Evolutionary conservation across 2,797 vertebrate genomes (phyloP), one percentile per base, ranked within the genome.

Genomic region (Zenarchopterus dispar): DNA sequence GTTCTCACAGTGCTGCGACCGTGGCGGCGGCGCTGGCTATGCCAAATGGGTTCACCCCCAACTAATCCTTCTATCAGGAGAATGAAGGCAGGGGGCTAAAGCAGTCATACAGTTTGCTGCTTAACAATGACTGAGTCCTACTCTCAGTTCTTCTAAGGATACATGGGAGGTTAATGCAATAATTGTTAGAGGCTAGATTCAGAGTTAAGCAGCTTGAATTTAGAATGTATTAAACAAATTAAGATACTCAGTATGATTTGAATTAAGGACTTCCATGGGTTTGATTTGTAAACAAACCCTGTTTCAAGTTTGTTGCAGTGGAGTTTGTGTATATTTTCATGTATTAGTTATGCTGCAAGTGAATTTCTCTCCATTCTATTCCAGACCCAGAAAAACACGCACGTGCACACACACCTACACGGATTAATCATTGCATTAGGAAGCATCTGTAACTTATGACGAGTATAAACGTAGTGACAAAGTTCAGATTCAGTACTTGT

Each of bases 221-320:
- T 75, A 73, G 72, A 84, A 85, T 80, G 82, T 86, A 81, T 89
- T 84, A 79, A 82, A 82, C 75, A 84, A 87, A 89, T 83, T 82
- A 57, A 60, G 67, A 76, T 66, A 77, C 66, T 65, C 28, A 60
- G 71, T 58, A 42, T 72, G 80, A 73, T 70, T 77, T 74, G 67
- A 54, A 76, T 66, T 74, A 68, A 56, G 61, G 85, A 84, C 60
- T 68, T 72, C n/a, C 9, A 6, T 45, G 19, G 10, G 60, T 60
- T 69, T 71, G 61, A 77, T 36, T 67, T 8, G 45, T 66, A 26
- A 84, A 70, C 69, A 78, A 81, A 75, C 62, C 76, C 61, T 44
- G 24, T 52, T 39, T 41, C 49, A 67, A 64, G 62, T 75, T 67
- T 77, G 44, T 66, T 68, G 15, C 61, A 58, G 31, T 56, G 24